Conservation (phyloP, 2,888 invertebrate genomes). For the Stramonita haemastoma region DNA sequence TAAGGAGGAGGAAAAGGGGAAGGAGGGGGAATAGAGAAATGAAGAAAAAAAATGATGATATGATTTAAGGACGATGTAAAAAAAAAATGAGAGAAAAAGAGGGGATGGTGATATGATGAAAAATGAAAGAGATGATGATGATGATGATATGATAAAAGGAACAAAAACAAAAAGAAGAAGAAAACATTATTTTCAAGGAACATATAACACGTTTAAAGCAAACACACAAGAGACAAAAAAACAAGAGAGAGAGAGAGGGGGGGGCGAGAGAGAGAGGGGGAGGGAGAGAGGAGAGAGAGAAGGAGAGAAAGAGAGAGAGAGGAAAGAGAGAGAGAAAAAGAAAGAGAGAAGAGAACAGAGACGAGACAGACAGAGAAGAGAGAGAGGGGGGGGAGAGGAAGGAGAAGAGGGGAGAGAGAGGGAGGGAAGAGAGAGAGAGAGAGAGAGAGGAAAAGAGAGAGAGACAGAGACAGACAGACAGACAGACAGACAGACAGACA, state of each 20-base stretch:
- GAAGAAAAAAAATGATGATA: too few relatives aligned
- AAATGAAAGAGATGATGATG: too few relatives aligned
- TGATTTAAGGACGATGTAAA: too few relatives aligned
- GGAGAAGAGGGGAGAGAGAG: not conserved
- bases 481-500: constrained; percentile 27
- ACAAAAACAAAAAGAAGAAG: too few relatives aligned
- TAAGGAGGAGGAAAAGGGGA: too few relatives aligned
- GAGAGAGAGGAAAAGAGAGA: not conserved
- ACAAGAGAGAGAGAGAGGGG: not conserved
- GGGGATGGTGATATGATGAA: too few relatives aligned
- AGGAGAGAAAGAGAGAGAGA: constrained; percentile 34
- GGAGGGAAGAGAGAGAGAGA: too few relatives aligned
- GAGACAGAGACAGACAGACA: constrained; percentile 30
- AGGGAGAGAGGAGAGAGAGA: not conserved
- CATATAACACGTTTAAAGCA: not conserved
- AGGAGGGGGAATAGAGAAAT: too few relatives aligned
- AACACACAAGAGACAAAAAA: not conserved
- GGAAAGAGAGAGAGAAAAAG: not conserved
- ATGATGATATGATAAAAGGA: too few relatives aligned
- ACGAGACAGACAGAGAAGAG: not conserved
- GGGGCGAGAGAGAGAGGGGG: not conserved
- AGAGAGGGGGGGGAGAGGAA: not conserved
- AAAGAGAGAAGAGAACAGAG: not conserved
- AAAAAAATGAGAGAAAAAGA: too few relatives aligned
- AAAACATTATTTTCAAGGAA: too few relatives aligned